Conservation (phyloP, 2,888 invertebrate genomes). For the Drosophila putrida region DNA sequence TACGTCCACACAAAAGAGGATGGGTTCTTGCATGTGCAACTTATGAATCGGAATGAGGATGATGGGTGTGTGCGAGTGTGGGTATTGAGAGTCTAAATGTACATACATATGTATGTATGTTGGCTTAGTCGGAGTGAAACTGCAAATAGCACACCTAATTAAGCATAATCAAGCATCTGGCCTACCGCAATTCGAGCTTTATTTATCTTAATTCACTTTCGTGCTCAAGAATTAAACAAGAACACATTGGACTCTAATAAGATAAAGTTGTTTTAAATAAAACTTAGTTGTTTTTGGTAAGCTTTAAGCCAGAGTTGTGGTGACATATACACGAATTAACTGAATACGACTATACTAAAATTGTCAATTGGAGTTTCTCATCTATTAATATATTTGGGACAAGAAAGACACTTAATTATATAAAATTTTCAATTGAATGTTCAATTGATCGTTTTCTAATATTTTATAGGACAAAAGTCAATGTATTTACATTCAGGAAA, state of each 20-base stretch:
- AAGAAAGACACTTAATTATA: too few relatives aligned
- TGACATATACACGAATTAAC: background rate
- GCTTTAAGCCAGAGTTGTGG: too few relatives aligned
- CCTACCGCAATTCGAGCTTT: constrained; percentile 8
- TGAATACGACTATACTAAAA: background rate
- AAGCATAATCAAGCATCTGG: constrained; percentile 71
- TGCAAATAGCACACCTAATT: constrained; percentile 65
- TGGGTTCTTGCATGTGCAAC: constrained; percentile 8
- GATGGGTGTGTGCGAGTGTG: constrained; percentile 16
- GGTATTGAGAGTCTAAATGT: background rate
- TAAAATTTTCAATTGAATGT: too few relatives aligned
- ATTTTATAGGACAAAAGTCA: too few relatives aligned
- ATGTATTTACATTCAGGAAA: background rate
- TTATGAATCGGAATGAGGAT: background rate
- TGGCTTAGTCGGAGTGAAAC: constrained; percentile 26
- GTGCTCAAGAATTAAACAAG: constrained; percentile 1
- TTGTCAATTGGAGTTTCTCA: background rate
- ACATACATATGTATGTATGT: background rate
- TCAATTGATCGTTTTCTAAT: too few relatives aligned
- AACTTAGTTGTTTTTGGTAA: too few relatives aligned
- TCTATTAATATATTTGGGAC: too few relatives aligned
- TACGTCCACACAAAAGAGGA: constrained; percentile 23
- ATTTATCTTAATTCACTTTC: constrained; percentile 41
- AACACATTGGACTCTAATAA: background rate
- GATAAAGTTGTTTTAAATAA: too few relatives aligned